phyloP scores from a whole-genome alignment of 2,797 vertebrate species.

The Melanotaenia parkinsoni region DNA sequence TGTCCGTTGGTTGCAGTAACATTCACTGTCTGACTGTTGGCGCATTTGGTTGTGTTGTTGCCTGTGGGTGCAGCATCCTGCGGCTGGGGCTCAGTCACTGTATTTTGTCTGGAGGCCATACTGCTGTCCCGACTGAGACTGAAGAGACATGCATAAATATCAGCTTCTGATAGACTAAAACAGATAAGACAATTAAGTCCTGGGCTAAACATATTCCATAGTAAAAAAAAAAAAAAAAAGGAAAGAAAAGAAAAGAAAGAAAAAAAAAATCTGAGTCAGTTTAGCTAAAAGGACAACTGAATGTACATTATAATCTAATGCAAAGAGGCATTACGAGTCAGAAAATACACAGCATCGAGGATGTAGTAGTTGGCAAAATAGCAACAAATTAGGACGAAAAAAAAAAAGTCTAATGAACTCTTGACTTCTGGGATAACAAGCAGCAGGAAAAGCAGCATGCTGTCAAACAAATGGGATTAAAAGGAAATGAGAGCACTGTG shows the following conservation, averaged over 20 bases:
- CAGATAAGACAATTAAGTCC: conserved; percentile 24
- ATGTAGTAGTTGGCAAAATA: conserved; percentile 18
- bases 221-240: neutral
- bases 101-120: conserved; percentile 96
- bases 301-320: neutral
- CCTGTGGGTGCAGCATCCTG: conserved; percentile 86
- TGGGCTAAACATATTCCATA: conserved; percentile 19
- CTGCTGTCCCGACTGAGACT: conserved; percentile 92
- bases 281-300: conserved; percentile 25
- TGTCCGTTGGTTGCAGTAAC: conserved; percentile 64
- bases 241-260: no score
- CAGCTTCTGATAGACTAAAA: conserved; percentile 29
- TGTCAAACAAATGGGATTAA: conserved; percentile 63
- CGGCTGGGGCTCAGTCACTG: conserved; percentile 88
- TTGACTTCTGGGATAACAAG: conserved; percentile 47
- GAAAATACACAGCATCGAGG: neutral
- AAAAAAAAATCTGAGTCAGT: no score
- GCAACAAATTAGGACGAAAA: conserved; percentile 28
- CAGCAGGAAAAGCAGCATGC: conserved; percentile 33
- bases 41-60: conserved; percentile 75
- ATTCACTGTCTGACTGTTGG: conserved; percentile 82
- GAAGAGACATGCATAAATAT: conserved; percentile 60
- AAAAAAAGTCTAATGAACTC: conserved; percentile 17
- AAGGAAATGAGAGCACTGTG: conserved; percentile 36
- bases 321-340: neutral